Conservation (phyloP, 1,140 invertebrate species). For the Tetramorium simillimum region DNA sequence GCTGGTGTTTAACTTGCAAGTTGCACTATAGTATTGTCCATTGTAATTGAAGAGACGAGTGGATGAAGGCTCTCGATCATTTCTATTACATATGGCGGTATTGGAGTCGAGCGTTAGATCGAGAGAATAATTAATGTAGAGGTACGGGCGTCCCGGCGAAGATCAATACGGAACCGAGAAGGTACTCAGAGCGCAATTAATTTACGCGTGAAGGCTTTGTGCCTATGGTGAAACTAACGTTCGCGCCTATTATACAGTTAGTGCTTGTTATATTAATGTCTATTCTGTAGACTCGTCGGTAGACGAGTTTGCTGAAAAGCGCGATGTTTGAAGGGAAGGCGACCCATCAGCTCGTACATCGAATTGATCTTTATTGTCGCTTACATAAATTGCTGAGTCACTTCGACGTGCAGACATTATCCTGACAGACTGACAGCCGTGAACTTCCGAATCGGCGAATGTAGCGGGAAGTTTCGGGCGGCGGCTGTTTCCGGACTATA, state of each 20-base stretch:
- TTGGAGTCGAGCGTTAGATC: constrained; percentile 8
- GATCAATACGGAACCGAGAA: constrained; percentile 21
- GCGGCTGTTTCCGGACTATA: constrained; percentile 33
- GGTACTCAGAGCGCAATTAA: constrained; percentile 2
- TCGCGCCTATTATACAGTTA: neutral
- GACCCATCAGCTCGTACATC: neutral
- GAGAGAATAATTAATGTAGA: neutral
- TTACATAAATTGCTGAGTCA: constrained; percentile 25
- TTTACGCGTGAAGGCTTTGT: neutral
- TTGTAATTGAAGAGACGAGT: constrained; percentile 23
- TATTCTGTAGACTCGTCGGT: neutral
- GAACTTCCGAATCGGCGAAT: constrained; percentile 41
- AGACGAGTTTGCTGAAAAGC: neutral
- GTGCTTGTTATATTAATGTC: constrained; percentile 1
- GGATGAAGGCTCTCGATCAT: constrained; percentile 23
- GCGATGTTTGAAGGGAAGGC: neutral
- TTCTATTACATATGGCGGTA: constrained; percentile 9
- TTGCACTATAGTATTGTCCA: neutral
- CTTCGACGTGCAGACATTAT: constrained; percentile 26
- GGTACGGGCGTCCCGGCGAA: neutral
- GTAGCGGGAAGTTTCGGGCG: constrained; percentile 30
- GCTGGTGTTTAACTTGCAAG: constrained; percentile 37
- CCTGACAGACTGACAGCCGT: constrained; percentile 28
- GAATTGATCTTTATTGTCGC: constrained; percentile 13
- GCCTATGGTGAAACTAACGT: neutral